phyloP scores from a whole-genome alignment of 1,140 invertebrate genomes.

The Cotesia chilonis region DNA sequence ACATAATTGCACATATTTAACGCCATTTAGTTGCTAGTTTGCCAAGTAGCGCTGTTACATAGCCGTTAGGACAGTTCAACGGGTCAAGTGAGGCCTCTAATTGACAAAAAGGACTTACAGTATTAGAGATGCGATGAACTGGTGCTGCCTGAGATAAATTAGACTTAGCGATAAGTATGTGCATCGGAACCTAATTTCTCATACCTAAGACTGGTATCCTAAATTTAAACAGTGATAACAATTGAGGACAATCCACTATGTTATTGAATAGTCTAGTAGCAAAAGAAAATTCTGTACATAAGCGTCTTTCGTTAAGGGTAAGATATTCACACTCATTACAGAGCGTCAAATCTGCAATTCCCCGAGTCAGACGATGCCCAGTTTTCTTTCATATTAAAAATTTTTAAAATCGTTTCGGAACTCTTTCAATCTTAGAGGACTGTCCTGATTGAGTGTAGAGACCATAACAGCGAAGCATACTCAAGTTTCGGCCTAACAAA shows the following conservation, averaged over 20 bases:
- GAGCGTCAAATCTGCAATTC: not conserved
- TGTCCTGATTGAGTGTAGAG: not conserved
- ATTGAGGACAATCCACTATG: too few species aligned
- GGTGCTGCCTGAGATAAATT: not conserved
- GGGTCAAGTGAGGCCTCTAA: not conserved
- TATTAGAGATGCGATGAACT: not conserved
- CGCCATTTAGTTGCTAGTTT: too few species aligned
- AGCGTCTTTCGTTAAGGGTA: not conserved
- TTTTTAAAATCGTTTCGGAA: not conserved
- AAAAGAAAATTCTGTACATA: not conserved
- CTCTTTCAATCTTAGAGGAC: too few species aligned
- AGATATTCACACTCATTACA: not conserved
- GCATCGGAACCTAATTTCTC: too few species aligned
- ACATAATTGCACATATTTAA: too few species aligned
- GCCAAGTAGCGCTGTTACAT: too few species aligned
- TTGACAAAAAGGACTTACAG: not conserved
- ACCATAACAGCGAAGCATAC: constrained; percentile 9
- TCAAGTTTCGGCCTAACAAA: not conserved
- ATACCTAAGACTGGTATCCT: too few species aligned
- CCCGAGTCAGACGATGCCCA: not conserved
- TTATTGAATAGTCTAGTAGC: too few species aligned
- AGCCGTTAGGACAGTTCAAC: not conserved
- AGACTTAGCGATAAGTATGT: not conserved
- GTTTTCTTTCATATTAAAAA: not conserved
- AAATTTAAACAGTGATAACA: too few species aligned